A percentile compares a stretch with the other conserved stretches of the same genome.
Conservation (phyloP, 2,888 invertebrate genomes). For the Scaptomyza flava region DNA sequence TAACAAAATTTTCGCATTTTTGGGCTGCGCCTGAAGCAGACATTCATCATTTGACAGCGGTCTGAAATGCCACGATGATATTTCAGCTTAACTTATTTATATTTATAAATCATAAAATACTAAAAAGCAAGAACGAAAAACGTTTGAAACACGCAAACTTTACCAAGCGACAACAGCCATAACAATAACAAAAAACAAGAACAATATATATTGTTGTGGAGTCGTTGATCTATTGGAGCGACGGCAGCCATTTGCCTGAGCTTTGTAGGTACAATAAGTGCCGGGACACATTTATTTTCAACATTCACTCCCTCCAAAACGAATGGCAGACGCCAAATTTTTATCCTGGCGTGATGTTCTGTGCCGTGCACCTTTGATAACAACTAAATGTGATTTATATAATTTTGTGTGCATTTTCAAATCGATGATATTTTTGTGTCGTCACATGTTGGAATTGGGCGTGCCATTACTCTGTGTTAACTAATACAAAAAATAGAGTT, state of each 20-base stretch:
- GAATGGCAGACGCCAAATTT: constrained; percentile 8
- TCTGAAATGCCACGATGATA: constrained; percentile 62
- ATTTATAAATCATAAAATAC: constrained; percentile 76
- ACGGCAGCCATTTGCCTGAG: constrained; percentile 54
- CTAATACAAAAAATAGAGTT: too few species aligned
- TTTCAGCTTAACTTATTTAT: constrained; percentile 68
- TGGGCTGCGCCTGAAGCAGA: constrained; percentile 66
- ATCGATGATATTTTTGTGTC: constrained; percentile 14
- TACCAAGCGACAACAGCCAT: constrained; percentile 49
- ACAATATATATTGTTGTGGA: constrained; percentile 36
- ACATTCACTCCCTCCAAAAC: background rate
- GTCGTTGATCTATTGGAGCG: constrained; percentile 68
- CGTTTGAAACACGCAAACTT: constrained; percentile 73
- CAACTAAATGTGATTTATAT: constrained; percentile 31
- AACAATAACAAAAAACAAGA: constrained; percentile 24
- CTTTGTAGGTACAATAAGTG: constrained; percentile 65
- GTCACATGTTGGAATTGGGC: background rate
- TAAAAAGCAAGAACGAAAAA: constrained; percentile 25
- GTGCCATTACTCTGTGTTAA: too few species aligned
- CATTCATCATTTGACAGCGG: constrained; percentile 66
- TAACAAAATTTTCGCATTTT: constrained; percentile 47
- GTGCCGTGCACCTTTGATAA: constrained; percentile 14
- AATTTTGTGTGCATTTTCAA: constrained; percentile 8
- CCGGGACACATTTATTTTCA: constrained; percentile 61
- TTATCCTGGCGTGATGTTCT: constrained; percentile 29